These are phyloP conservation scores for Arnoldichthys spilopterus DNA, from an alignment of 2,797 vertebrate species.

Conservation along the genomic window DNA sequence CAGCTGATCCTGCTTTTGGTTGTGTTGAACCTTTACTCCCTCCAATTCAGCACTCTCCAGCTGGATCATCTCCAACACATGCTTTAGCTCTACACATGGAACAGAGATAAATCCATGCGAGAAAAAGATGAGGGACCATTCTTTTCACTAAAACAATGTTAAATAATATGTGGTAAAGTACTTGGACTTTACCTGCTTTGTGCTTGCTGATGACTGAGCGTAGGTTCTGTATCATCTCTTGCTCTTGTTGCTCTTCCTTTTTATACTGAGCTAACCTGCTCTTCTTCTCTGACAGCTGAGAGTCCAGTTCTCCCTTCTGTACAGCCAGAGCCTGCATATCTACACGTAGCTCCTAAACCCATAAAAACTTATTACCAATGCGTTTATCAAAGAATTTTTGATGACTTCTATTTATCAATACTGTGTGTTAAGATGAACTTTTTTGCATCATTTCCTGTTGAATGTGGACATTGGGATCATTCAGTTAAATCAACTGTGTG, in stretches of 20 bases:
- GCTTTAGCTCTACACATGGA: slow-evolving; percentile 77
- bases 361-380: not conserved
- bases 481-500: not conserved
- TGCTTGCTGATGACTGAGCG: slow-evolving; percentile 74
- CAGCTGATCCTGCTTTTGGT: slow-evolving; percentile 77
- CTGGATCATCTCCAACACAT: slow-evolving; percentile 78
- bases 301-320: slow-evolving; percentile 80
- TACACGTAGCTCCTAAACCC: slow-evolving; percentile 76
- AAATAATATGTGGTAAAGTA: not conserved
- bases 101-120: slow-evolving; percentile 11
- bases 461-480: no score
- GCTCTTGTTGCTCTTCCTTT: slow-evolving; percentile 76
- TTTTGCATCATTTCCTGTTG: no score
- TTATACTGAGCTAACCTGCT: slow-evolving; percentile 70
- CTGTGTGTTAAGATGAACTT: no score
- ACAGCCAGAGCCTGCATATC: slow-evolving; percentile 75
- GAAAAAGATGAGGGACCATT: not conserved
- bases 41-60: slow-evolving; percentile 78
- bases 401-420: no score
- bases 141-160: no score
- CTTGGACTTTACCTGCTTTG: slow-evolving; percentile 74
- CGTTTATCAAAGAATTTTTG: not conserved
- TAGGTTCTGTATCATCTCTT: slow-evolving; percentile 74
- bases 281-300: slow-evolving; percentile 78
- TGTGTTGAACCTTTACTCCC: slow-evolving; percentile 74